phyloP scores from a whole-genome alignment of 2,888 invertebrate genomes.

The Gastrophysa polygoni region DNA sequence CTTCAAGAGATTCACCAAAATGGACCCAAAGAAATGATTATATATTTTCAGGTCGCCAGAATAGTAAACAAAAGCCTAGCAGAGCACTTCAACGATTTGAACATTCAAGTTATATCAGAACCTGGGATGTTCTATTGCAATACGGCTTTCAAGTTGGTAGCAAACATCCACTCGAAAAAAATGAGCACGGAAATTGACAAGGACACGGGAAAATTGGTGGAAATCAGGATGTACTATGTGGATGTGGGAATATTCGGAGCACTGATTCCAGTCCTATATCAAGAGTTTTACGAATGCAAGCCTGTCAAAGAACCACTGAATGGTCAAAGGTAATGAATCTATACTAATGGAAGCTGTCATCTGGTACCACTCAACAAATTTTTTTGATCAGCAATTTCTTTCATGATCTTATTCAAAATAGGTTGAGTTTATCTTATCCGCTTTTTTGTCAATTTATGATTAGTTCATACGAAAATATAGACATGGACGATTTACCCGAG shows the following conservation, averaged over 20 bases:
- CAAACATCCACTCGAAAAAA: conserved; percentile 60
- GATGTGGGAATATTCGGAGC: conserved; percentile 15
- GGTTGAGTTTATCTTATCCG: too few relatives aligned
- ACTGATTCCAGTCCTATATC: neutral
- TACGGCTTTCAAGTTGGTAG: conserved; percentile 64
- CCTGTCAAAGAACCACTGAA: conserved; percentile 38
- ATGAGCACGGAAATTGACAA: conserved; percentile 29
- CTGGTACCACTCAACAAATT: too few relatives aligned
- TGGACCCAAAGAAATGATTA: too few relatives aligned
- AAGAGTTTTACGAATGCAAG: conserved; percentile 17
- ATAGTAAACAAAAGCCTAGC: conserved; percentile 62
- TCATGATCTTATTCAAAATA: too few relatives aligned
- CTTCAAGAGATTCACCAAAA: too few relatives aligned
- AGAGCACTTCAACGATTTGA: conserved; percentile 60
- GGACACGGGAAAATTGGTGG: neutral
- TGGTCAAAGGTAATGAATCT: conserved; percentile 10
- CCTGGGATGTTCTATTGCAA: conserved; percentile 69
- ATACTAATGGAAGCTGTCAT: neutral
- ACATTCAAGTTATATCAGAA: conserved; percentile 62
- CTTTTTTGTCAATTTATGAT: too few relatives aligned
- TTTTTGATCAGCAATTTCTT: too few relatives aligned
- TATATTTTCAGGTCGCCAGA: conserved; percentile 49
- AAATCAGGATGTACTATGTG: conserved; percentile 21
- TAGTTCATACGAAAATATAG: too few relatives aligned
- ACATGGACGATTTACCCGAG: too few relatives aligned